phyloP scores from a whole-genome alignment of 2,888 invertebrate species.

The Rugalucina vietnamica region DNA sequence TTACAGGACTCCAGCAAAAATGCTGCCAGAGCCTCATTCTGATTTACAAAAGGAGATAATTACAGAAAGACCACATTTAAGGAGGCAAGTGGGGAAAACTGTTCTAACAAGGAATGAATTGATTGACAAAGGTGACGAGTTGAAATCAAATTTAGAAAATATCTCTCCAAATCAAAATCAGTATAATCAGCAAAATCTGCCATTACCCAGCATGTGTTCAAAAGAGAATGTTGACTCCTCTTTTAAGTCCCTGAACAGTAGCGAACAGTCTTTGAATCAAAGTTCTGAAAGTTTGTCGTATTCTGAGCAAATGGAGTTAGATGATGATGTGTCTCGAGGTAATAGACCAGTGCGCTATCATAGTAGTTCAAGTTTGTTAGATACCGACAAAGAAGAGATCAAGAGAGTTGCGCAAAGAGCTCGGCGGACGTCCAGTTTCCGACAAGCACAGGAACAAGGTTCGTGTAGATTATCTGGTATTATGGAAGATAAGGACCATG shows the following conservation, averaged over 20 bases:
- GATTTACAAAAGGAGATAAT: slow-evolving; percentile 44
- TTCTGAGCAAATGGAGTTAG: slow-evolving; percentile 47
- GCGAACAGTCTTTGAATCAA: not conserved
- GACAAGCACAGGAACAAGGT: slow-evolving; percentile 63
- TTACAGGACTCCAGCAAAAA: not conserved
- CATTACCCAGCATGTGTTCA: slow-evolving; percentile 6
- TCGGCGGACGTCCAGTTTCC: slow-evolving; percentile 67
- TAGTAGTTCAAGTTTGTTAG: slow-evolving; percentile 64
- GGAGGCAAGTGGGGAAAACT: slow-evolving; percentile 53
- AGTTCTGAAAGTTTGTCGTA: not conserved
- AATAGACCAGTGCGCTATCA: slow-evolving; percentile 29
- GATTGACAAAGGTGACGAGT: slow-evolving; percentile 40
- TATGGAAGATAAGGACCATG: slow-evolving; percentile 45
- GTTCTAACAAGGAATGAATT: slow-evolving; percentile 44
- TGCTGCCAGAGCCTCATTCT: slow-evolving; percentile 15
- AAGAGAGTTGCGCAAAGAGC: slow-evolving; percentile 55
- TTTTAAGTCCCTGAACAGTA: not conserved
- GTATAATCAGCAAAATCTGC: not conserved
- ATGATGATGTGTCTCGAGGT: slow-evolving; percentile 26
- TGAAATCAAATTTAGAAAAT: slow-evolving; percentile 32
- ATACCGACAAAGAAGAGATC: slow-evolving; percentile 44
- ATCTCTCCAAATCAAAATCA: slow-evolving; percentile 13
- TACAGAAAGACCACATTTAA: slow-evolving; percentile 35
- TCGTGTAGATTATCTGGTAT: slow-evolving; percentile 47
- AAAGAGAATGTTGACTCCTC: slow-evolving; percentile 5